Evolutionary conservation across 2,113 vertebrate genomes (phyloP).

Genomic region (Felis chaus): DNA sequence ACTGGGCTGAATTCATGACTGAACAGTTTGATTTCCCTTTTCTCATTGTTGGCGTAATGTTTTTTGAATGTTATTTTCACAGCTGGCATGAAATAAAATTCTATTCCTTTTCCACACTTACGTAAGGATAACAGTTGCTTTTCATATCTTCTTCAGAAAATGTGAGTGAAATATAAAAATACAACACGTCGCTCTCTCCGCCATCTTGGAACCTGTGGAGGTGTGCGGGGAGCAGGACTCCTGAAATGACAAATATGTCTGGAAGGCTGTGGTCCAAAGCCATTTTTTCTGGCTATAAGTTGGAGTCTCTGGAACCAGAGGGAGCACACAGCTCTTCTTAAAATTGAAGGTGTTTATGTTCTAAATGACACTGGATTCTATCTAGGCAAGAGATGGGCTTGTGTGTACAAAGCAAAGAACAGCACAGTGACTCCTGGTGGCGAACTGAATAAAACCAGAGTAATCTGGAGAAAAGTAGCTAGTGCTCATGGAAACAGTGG

Average conservation of each 20-base stretch:
- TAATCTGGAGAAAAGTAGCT: not conserved
- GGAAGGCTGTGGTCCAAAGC: not conserved
- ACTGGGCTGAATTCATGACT: not conserved
- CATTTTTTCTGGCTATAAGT: not conserved
- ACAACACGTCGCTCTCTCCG: too few relatives aligned
- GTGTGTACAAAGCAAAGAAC: not conserved
- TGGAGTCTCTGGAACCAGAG: not conserved
- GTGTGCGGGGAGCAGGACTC: not conserved
- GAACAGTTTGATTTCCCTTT: not conserved
- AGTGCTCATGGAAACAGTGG: not conserved
- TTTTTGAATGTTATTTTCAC: not conserved
- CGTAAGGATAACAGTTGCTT: not conserved
- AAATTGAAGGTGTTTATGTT: not conserved
- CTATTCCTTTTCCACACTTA: not conserved
- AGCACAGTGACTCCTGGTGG: not conserved
- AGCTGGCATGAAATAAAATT: constrained; percentile 13
- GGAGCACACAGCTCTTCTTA: not conserved
- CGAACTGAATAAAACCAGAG: not conserved
- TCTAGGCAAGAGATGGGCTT: not conserved
- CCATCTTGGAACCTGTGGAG: not conserved
- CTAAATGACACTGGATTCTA: not conserved
- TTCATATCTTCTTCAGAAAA: not conserved
- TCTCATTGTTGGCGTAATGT: not conserved
- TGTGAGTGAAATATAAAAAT: not conserved
- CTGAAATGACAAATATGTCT: not conserved